Evolutionary conservation across 2,888 invertebrate genomes (phyloP).

Genomic region (Galerucella pusilla): DNA sequence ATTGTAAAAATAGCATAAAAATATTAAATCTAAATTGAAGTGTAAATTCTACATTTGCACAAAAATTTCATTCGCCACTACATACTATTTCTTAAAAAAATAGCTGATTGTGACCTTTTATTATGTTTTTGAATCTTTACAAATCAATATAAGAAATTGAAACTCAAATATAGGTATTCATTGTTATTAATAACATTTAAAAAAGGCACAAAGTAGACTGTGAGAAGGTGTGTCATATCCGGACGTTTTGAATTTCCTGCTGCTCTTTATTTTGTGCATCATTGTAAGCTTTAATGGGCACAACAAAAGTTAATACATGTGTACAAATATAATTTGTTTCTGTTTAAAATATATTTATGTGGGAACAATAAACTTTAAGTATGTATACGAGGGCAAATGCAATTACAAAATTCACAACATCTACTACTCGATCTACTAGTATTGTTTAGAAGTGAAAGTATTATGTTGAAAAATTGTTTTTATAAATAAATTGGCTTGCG

Average conservation of each 20-base stretch:
- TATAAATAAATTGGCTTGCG: background rate
- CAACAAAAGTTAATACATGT: background rate
- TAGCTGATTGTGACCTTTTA: no score
- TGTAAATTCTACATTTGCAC: no score
- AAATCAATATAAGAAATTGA: no score
- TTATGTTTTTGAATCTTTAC: no score
- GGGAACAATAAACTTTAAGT: background rate
- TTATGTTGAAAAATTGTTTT: no score
- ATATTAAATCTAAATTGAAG: no score
- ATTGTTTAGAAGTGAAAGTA: no score
- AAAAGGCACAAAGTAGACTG: background rate
- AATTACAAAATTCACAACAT: background rate
- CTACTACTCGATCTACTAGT: no score
- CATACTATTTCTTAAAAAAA: no score
- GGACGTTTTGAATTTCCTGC: background rate
- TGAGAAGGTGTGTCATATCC: background rate
- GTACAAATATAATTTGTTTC: background rate
- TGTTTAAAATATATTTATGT: background rate
- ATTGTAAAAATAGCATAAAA: no score
- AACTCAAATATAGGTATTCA: no score
- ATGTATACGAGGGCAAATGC: background rate
- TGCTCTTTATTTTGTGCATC: background rate
- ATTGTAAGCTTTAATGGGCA: background rate
- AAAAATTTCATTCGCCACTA: no score
- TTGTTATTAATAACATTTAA: background rate